Base-by-base conservation (phyloP, 2,797 vertebrate species). In the Cyprinodon diabolis region DNA sequence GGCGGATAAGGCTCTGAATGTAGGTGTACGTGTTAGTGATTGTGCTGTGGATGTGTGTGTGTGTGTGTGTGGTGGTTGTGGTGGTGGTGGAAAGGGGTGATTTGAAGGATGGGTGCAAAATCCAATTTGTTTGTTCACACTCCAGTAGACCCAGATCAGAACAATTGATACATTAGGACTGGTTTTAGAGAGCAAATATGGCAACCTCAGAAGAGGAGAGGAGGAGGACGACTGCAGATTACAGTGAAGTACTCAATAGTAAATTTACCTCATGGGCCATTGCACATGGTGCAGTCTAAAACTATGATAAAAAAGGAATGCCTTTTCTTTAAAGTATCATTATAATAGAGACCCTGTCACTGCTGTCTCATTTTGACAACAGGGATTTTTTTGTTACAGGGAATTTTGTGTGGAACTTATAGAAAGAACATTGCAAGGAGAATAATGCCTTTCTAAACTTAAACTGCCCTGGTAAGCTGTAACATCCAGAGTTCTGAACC, bases 61-160 rank as follows among this genome's bases (percentile, higher is more conserved):
- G 40, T 43, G 40, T 43, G 4, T 43, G 40, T 43, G 40, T 43
- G 40, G 4, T 43, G 40, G 40, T 5, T 5, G 40, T 8, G 40
- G 40, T 11, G 11, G 11, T 13, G 35, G 57, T 1, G 15, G 57
- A 13, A 76, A 76, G 73, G 81, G 80, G 85, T 84, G 85, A 90
- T 91, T 90, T 90, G 85, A 77, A 79, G 79, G 82, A 83, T 13
- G 80, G 75, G 81, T 86, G 80, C 84, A 84, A 86, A 88, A 90
- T 90, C 88, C 90, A 91, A 91, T 90, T 90, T 91, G 89, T 91
- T 91, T 90, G 84, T 92, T 91, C 90, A 91, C 89, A 92, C 89
- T 89, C 82, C 77, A 90, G 82, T 89, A 87, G 85, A 85, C 84
- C 79, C 84, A 89, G 90, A 91, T 91, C 89, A 89, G 87, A 91